phyloP scores from a whole-genome alignment of 2,888 invertebrate species.

The Amphipoea oculea region DNA sequence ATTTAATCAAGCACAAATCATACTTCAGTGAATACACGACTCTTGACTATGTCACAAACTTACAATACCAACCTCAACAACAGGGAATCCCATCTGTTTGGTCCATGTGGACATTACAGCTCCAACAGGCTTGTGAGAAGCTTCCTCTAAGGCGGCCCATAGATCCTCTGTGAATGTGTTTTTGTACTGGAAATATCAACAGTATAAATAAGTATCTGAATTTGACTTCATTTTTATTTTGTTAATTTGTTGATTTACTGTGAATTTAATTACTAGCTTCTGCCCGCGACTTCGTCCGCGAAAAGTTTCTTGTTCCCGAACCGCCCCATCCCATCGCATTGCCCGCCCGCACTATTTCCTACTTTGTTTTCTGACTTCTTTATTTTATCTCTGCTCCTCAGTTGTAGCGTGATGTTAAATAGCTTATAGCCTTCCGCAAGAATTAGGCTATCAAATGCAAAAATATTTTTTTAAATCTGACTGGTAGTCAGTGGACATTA shows the following conservation, averaged over 20 bases:
- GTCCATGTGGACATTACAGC: slow-evolving; percentile 99
- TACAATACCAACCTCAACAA: slow-evolving; percentile 89
- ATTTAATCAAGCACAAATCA: not conserved
- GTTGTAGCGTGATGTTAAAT: not conserved
- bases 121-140: slow-evolving; percentile 96
- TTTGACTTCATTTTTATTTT: not conserved
- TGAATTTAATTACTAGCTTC: not conserved
- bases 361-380: not conserved
- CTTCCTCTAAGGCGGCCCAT: slow-evolving; percentile 97
- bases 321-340: not conserved
- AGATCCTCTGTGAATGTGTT: slow-evolving; percentile 98
- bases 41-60: not conserved
- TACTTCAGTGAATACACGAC: not conserved
- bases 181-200: slow-evolving; percentile 91
- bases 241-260: not conserved
- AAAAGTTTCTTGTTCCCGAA: not conserved
- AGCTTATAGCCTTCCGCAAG: not conserved
- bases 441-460: not conserved
- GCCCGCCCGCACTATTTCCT: no score
- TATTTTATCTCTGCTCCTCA: not conserved
- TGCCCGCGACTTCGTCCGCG: not conserved
- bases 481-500: not conserved
- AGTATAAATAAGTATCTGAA: slow-evolving; percentile 19
- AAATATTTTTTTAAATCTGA: not conserved
- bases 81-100: slow-evolving; percentile 98